Evolutionary conservation across 2,797 vertebrate species (phyloP).

Genomic region (Platyrinchus mystaceus): DNA sequence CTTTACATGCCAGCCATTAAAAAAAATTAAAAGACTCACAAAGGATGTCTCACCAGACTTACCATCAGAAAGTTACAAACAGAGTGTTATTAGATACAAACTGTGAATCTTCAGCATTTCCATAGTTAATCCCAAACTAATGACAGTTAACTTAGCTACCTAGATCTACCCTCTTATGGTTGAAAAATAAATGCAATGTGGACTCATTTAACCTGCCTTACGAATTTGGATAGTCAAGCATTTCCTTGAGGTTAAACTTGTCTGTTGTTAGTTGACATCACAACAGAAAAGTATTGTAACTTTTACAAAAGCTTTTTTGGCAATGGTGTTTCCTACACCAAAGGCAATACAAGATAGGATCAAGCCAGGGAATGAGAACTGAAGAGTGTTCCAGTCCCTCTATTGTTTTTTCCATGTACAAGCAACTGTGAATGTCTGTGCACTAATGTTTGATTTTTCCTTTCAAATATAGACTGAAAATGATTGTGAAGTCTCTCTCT

Average conservation of each 20-base stretch:
- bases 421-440: neutral
- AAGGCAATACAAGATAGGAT: conserved; percentile 29
- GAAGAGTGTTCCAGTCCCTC: neutral
- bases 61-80: neutral
- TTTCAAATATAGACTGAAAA: neutral
- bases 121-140: neutral
- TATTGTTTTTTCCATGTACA: neutral
- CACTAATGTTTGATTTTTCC: neutral
- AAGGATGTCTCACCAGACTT: neutral
- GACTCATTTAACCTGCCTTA: neutral
- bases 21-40: neutral
- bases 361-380: neutral
- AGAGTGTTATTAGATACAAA: neutral
- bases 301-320: neutral
- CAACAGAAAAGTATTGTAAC: conserved; percentile 1
- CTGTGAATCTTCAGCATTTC: neutral
- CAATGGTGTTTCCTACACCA: neutral
- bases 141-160: neutral
- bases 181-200: neutral
- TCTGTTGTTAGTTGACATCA: neutral
- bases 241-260: conserved; percentile 1
- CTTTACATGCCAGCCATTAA: neutral
- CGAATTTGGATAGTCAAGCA: neutral
- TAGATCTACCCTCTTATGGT: neutral
- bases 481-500: neutral